phyloP scores from a whole-genome alignment of 2,888 invertebrate species.

The Busseola fusca region DNA sequence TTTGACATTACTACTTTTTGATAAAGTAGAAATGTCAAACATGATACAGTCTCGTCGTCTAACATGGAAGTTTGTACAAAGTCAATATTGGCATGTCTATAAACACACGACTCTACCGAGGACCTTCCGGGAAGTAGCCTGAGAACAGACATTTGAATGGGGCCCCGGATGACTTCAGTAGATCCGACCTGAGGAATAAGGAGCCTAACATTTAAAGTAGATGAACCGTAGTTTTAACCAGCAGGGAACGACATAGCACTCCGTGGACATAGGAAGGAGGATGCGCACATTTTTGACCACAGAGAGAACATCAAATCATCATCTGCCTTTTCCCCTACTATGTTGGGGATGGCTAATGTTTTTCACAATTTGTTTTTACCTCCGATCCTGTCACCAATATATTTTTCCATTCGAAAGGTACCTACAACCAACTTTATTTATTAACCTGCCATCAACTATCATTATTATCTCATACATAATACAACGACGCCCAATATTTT shows the following conservation, averaged over 20 bases:
- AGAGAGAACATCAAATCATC: too few species aligned
- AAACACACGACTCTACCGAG: too few species aligned
- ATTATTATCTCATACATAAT: neutral
- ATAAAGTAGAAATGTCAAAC: too few species aligned
- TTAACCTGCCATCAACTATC: neutral
- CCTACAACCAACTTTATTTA: too few species aligned
- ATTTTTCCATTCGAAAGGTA: neutral
- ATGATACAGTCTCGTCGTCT: too few species aligned
- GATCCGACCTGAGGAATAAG: too few species aligned
- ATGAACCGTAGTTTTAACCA: neutral
- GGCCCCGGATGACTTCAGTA: neutral
- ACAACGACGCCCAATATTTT: neutral
- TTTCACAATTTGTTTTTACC: neutral
- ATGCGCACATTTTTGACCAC: neutral
- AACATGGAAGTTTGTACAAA: neutral
- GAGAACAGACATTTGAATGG: neutral
- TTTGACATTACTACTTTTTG: neutral
- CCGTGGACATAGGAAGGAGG: neutral
- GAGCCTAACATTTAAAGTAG: neutral
- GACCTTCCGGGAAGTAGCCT: too few species aligned
- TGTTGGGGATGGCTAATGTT: too few species aligned
- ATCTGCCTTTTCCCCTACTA: too few species aligned
- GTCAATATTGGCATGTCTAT: neutral
- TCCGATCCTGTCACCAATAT: neutral
- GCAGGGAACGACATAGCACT: neutral